These are phyloP conservation scores for Pedetes capensis DNA, from an alignment of 2,113 vertebrate genomes.

Conservation along the genomic window DNA sequence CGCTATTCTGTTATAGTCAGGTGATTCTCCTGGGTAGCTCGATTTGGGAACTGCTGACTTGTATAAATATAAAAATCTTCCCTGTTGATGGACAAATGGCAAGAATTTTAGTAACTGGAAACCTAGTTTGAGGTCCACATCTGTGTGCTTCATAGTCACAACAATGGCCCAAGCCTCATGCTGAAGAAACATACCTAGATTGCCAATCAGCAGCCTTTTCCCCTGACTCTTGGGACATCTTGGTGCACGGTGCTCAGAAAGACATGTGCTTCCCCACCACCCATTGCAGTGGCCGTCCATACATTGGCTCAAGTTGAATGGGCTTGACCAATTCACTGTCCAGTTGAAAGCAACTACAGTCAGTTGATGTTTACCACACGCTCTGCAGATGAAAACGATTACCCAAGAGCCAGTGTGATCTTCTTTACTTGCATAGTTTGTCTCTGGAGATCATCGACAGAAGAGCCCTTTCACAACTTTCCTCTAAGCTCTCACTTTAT, in stretches of 20 bases:
- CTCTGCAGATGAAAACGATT: conserved; percentile 55
- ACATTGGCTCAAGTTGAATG: background rate
- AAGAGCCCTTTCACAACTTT: background rate
- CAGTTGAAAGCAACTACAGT: background rate
- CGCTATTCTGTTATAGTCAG: background rate
- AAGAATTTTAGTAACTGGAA: background rate
- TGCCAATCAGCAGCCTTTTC: background rate
- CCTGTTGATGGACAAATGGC: background rate
- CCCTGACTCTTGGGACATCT: background rate
- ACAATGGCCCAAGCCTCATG: background rate
- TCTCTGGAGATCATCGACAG: background rate
- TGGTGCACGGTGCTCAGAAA: background rate
- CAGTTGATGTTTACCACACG: conserved; percentile 60
- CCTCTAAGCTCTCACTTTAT: background rate
- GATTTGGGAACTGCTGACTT: background rate
- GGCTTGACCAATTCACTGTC: background rate
- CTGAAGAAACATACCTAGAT: background rate
- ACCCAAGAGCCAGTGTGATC: conserved; percentile 39
- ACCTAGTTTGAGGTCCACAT: background rate
- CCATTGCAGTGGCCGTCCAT: background rate
- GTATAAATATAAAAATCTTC: background rate
- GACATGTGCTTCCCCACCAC: background rate
- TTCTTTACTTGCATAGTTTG: background rate
- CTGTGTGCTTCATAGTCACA: background rate
- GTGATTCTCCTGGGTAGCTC: background rate